Evolutionary conservation across 2,797 vertebrate species (phyloP).

Genomic region (Hippocampus kuda): DNA sequence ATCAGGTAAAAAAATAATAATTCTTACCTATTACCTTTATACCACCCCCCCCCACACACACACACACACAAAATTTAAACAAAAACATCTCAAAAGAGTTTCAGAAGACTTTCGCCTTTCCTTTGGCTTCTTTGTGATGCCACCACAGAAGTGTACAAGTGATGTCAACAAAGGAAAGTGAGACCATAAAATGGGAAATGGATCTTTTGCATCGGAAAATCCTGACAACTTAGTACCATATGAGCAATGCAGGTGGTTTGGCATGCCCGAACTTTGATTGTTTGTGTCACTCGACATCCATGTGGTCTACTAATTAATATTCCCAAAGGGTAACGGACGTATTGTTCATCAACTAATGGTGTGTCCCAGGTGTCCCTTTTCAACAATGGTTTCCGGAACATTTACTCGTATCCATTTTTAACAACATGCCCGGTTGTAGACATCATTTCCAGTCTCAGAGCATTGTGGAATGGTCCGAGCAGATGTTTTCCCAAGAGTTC

Average conservation of each 20-base stretch:
- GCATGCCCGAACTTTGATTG: neutral
- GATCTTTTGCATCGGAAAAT: neutral
- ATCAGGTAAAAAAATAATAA: conserved; percentile 38
- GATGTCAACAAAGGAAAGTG: neutral
- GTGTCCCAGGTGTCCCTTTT: conserved; percentile 21
- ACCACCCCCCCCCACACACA: neutral
- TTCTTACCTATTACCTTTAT: neutral
- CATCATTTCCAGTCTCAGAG: conserved; percentile 40
- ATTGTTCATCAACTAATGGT: conserved; percentile 28
- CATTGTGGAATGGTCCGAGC: conserved; percentile 42
- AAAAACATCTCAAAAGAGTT: neutral
- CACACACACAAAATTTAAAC: neutral
- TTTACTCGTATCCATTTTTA: conserved; percentile 44
- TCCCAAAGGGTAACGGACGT: conserved; percentile 19
- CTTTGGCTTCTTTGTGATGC: too few species aligned
- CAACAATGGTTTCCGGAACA: conserved; percentile 25
- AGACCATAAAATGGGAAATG: neutral
- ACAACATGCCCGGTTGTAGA: conserved; percentile 28
- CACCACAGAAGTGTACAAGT: neutral
- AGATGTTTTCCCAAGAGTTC: conserved; percentile 40
- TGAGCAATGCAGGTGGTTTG: neutral
- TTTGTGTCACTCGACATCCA: conserved; percentile 2
- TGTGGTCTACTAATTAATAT: conserved; percentile 24
- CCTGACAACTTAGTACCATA: neutral
- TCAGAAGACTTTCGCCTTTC: too few species aligned